Base-by-base conservation (phyloP, 2,888 invertebrate species). In the Drosophila mayaguana region DNA sequence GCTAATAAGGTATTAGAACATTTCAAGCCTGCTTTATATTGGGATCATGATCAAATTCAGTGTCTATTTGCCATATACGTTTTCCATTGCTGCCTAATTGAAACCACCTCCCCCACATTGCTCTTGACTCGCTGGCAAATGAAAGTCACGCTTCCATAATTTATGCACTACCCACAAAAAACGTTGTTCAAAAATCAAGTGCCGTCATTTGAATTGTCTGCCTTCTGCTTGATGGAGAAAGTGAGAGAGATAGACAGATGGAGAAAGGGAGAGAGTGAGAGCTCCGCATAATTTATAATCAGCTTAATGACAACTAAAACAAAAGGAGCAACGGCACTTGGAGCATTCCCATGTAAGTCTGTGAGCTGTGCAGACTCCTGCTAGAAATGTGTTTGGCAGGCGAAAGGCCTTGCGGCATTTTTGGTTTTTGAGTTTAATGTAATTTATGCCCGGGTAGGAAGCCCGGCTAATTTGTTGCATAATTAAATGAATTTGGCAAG, bases 261-360 rank as follows among this genome's bases (percentile, higher is more conserved):
- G 50, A 6, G 67, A 4, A 11, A 1, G 50, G 32, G 18, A 32
- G 32, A 1, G 51, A 36, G 22, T 6, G 38, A 53, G 71, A 57
- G 53, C 56, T 60, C 66, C 67, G 80, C 80, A 83, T 81, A 85
- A 87, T 85, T 85, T 88, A 85, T 89, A 89, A 89, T 89, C 89
- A 87, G 88, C 89, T 89, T 89, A 89, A 89, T 83, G 85, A 85
- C 88, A 82, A 81, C 72, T 78, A 80, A 72, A 79, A 63, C 79
- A 79, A 81, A 61, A 67, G 48, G 62, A 43, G 14, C 16, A 40
- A 60, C 69, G 32, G 56, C 57, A 63, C 60, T 50, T 32, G 50
- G 11, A 9, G 34, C 22, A n/a, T 6, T 6, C 16, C 36, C 36
- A 36, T 16, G 36, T 36, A 14, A 20, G 20, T 0, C 36, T 46